phyloP scores from a whole-genome alignment of 2,113 vertebrate species.

The Cichladusa arquata region DNA sequence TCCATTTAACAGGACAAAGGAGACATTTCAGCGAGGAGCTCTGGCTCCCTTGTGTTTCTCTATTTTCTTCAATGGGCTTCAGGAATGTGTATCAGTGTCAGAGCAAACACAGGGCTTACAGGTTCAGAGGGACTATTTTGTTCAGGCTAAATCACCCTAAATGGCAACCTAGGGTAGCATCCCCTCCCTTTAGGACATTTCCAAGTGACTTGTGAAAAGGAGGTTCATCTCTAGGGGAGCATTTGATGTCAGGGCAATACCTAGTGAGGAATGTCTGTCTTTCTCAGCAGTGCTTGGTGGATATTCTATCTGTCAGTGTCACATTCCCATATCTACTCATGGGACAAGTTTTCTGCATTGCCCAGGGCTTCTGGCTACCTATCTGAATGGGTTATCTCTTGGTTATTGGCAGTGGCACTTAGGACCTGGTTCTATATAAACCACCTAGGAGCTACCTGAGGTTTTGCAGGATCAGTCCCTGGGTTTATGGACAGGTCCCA shows the following conservation, averaged over 20 bases:
- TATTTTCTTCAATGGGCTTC: not conserved
- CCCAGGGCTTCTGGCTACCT: not conserved
- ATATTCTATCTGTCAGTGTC: not conserved
- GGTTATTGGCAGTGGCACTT: not conserved
- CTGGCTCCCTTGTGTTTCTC: not conserved
- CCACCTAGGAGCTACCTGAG: not conserved
- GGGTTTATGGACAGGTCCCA: not conserved
- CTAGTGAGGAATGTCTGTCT: not conserved
- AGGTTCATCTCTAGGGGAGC: not conserved
- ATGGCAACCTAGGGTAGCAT: not conserved
- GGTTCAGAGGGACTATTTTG: not conserved
- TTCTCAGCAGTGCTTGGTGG: not conserved
- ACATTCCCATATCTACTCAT: not conserved
- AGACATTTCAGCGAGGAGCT: not conserved
- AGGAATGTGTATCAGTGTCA: not conserved
- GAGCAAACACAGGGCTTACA: not conserved
- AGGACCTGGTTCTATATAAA: not conserved
- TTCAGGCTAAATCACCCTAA: not conserved
- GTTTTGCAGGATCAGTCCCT: not conserved
- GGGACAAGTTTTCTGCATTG: not conserved
- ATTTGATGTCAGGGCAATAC: not conserved
- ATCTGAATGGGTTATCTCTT: not conserved
- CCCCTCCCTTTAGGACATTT: not conserved
- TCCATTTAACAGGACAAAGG: not conserved
- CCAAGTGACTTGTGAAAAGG: not conserved